Conservation (phyloP, 2,888 invertebrate genomes). For the Ferdinandea cuprea region DNA sequence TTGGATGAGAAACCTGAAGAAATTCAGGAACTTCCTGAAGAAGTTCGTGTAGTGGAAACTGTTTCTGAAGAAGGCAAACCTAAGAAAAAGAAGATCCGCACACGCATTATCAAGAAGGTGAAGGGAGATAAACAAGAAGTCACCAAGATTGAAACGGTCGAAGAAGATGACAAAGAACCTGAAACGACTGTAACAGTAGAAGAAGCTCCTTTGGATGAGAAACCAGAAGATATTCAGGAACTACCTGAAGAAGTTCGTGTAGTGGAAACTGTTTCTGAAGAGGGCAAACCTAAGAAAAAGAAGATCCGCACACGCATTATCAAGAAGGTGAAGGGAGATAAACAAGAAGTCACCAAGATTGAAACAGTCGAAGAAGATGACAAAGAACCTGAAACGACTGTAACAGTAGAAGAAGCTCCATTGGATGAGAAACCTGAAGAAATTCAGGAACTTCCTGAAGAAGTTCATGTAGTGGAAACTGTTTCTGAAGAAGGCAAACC, state of each 20-base stretch:
- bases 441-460: slow-evolving; percentile 76
- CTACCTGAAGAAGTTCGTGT: slow-evolving; percentile 79
- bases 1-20: slow-evolving; percentile 76
- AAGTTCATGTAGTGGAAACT: slow-evolving; percentile 60
- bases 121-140: slow-evolving; percentile 78
- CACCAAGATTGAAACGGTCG: slow-evolving; percentile 81
- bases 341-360: slow-evolving; percentile 80
- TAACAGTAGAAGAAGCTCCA: slow-evolving; percentile 61
- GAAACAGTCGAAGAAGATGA: slow-evolving; percentile 82
- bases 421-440: slow-evolving; percentile 60
- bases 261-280: slow-evolving; percentile 76
- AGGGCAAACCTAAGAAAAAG: slow-evolving; percentile 80
- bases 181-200: slow-evolving; percentile 78
- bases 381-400: slow-evolving; percentile 78
- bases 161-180: slow-evolving; percentile 79
- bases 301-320: slow-evolving; percentile 76
- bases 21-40: slow-evolving; percentile 80
- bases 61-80: slow-evolving; percentile 78
- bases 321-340: slow-evolving; percentile 80
- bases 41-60: slow-evolving; percentile 61
- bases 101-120: slow-evolving; percentile 79
- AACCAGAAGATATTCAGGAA: slow-evolving; percentile 76
- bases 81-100: slow-evolving; percentile 77
- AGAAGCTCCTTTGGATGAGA: slow-evolving; percentile 77
- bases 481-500: slow-evolving; percentile 76